Evolutionary conservation across 2,888 invertebrate species (phyloP), one percentile per base, ranked within the genome.

Genomic region (Drosophila ustulata): DNA sequence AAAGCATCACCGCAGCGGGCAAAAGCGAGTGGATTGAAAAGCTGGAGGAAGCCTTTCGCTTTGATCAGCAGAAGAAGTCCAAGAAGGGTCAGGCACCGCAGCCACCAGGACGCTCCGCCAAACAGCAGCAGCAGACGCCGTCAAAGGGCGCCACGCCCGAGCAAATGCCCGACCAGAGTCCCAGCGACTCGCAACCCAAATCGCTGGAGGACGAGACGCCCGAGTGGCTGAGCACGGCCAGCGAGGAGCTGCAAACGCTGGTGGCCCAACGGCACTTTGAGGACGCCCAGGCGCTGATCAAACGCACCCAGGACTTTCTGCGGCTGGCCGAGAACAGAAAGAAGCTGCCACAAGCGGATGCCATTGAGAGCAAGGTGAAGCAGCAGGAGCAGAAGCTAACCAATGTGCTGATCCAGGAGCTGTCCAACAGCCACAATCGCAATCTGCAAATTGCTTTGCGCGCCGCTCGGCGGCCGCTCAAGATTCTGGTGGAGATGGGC

Each of bases 191-290:
- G 0, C 90, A 91, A 4, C 73, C 75, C 1, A 90, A 89, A 34
- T 70, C 88, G 0, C 73, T 89, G 2, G 91, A 91, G 68, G 91
- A 91, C 59, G 85, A 88, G 71, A 91, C 90, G 0, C 97, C 98
- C 0, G 97, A 97, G 89, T 99, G 98, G 98, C 92, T 99, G 59
- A 93, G 95, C 63, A 98, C 98, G 92, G 95, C 97, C 3, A 96
- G 97, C 1, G 99, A 99, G 91, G 98, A 99, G 92, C 93, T 99
- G 59, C 98, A 99, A 93, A 98, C 98, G 11, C 95, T 96, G 83
- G 97, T 99, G 77, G 99, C 98, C 0, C 98, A 99, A 92, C 94
- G 99, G 82, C 97, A 98, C 92, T 99, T 99, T 90, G 97, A 98
- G 91, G 97, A 97, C 89, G 98, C 98, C 1, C 96, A 97, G 75